These are phyloP conservation scores for Emydura subglobosa DNA, from an alignment of 2,113 vertebrate genomes.

Conservation along the genomic window DNA sequence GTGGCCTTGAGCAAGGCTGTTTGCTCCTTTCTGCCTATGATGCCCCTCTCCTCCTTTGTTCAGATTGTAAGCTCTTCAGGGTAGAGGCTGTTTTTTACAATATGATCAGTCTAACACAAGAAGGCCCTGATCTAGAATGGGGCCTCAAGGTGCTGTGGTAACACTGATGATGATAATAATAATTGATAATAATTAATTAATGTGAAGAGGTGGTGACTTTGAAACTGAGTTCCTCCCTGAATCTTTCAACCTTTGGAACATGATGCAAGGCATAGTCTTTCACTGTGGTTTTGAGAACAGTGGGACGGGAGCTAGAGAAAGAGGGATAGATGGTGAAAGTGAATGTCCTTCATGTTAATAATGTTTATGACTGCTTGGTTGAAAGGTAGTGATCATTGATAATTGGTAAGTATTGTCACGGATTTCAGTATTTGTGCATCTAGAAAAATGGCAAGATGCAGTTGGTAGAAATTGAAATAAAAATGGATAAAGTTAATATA, in stretches of 20 bases:
- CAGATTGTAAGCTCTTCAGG: too few species aligned
- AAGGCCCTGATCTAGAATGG: background rate
- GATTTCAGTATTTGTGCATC: background rate
- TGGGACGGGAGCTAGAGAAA: background rate
- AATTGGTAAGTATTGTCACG: background rate
- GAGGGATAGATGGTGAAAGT: background rate
- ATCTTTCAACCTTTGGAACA: background rate
- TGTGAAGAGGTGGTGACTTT: background rate
- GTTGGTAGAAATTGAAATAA: background rate
- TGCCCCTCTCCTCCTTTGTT: background rate
- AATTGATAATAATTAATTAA: background rate
- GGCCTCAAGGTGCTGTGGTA: background rate
- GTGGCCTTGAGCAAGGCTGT: background rate
- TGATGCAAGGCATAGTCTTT: background rate
- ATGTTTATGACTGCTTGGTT: background rate
- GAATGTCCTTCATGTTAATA: background rate
- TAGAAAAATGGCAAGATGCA: background rate
- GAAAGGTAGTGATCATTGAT: background rate
- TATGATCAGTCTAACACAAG: background rate
- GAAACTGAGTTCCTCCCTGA: slow-evolving; percentile 6
- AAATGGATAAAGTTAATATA: background rate
- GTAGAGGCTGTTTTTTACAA: too few species aligned
- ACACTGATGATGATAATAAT: background rate
- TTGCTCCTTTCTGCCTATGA: background rate
- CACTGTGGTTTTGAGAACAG: background rate